phyloP scores from a whole-genome alignment of 2,797 vertebrate genomes.

The Acanthurus leucopareius region DNA sequence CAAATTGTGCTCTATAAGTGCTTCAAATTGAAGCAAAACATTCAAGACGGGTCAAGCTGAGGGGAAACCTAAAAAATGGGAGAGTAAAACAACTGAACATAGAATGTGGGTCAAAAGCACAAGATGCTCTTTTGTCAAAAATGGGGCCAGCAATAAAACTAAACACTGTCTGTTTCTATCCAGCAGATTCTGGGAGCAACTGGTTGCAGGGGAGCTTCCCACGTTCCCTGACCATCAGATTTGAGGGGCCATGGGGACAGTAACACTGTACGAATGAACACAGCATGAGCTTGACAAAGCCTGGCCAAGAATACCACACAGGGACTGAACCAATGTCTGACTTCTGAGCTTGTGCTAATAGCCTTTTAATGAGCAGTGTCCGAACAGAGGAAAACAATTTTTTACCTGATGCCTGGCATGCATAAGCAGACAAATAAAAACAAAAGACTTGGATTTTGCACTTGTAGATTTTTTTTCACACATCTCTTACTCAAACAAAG shows the following conservation, averaged over 20 bases:
- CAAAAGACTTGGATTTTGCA: conserved; percentile 3
- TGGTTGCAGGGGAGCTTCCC: conserved; percentile 48
- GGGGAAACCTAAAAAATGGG: conserved; percentile 29
- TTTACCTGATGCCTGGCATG: conserved; percentile 17
- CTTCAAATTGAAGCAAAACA: conserved; percentile 24
- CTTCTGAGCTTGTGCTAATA: conserved; percentile 49
- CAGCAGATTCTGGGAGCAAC: conserved; percentile 45
- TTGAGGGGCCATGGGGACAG: conserved; percentile 46
- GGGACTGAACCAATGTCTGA: conserved; percentile 59
- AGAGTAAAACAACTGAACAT: conserved; percentile 38
- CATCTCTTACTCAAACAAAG: not conserved
- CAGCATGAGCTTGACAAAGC: conserved; percentile 43
- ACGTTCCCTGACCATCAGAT: conserved; percentile 55
- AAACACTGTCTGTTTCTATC: conserved; percentile 43
- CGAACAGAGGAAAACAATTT: conserved; percentile 9
- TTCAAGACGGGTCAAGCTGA: conserved; percentile 8
- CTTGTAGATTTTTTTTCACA: not conserved
- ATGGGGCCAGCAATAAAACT: conserved; percentile 39
- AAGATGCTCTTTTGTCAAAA: conserved; percentile 34
- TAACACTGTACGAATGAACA: conserved; percentile 46
- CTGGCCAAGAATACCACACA: conserved; percentile 66
- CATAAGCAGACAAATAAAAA: not conserved
- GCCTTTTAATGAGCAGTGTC: conserved; percentile 23
- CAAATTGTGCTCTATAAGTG: not conserved
- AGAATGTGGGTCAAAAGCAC: conserved; percentile 58